A percentile compares a stretch with the other conserved stretches of the same genome.
These are phyloP conservation scores for Gephyroberyx darwinii DNA, from an alignment of 2,797 vertebrate species.

Conservation along the genomic window DNA sequence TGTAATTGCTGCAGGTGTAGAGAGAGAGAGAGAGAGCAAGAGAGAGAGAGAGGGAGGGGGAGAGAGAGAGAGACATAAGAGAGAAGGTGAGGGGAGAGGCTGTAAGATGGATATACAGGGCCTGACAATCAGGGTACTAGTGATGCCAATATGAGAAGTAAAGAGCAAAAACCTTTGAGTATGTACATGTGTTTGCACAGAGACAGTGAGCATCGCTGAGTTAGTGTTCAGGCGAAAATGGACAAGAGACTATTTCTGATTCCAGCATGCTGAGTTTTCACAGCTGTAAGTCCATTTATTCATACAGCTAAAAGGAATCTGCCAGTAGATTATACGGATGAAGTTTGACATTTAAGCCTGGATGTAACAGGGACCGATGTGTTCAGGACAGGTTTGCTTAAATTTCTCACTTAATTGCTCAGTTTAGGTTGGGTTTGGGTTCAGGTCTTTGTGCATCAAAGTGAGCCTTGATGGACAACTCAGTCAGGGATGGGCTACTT, in stretches of 20 bases:
- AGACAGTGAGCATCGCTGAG: slow-evolving; percentile 16
- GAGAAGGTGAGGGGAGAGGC: neutral
- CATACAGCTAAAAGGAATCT: neutral
- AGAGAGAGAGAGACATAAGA: slow-evolving; percentile 17
- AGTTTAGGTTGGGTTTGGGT: neutral
- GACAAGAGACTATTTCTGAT: slow-evolving; percentile 4
- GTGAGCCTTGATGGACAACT: neutral
- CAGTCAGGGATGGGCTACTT: neutral
- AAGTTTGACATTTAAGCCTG: slow-evolving; percentile 9
- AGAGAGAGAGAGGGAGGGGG: slow-evolving; percentile 11
- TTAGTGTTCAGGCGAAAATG: slow-evolving; percentile 37
- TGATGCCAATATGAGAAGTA: slow-evolving; percentile 39
- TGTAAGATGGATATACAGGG: slow-evolving; percentile 45
- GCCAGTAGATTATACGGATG: neutral
- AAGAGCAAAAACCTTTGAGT: slow-evolving; percentile 29
- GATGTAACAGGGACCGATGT: slow-evolving; percentile 1
- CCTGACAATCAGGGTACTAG: slow-evolving; percentile 41
- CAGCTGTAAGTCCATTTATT: slow-evolving; percentile 38
- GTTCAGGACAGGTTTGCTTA: neutral
- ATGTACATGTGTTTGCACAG: slow-evolving; percentile 57
- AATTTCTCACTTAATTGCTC: neutral
- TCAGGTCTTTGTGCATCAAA: neutral
- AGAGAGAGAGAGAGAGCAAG: slow-evolving; percentile 29
- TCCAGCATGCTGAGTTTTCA: slow-evolving; percentile 5
- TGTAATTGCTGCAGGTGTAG: slow-evolving; percentile 30